Evolutionary conservation across 2,888 invertebrate genomes (phyloP), one percentile per base, ranked within the genome.

Genomic region (Ptychoptera contaminata): DNA sequence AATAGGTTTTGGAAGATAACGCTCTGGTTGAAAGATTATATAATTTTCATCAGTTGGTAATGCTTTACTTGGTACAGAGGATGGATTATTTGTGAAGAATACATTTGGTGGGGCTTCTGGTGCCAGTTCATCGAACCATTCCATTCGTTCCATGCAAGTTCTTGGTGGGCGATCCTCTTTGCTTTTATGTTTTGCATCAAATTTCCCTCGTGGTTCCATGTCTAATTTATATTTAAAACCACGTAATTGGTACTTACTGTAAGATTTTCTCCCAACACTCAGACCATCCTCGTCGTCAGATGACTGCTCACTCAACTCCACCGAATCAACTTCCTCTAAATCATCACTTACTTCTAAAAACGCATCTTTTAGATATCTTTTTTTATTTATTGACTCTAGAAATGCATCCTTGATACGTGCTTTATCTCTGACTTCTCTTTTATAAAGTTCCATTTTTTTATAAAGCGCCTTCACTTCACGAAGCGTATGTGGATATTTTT

Each of bases 191-290:
- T 51, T 53, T 15, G 54, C 55, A 42, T 58, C 55, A 6, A 55
- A 45, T 46, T 62, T 61, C 1, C 63, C 63, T 1, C 62, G 56
- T 15, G 62, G 40, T 2, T 58, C 57, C 0, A 56, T 51, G 16
- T 56, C 59, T 3, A 61, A 48, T 48, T 59, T 60, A 42, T 56
- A 63, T 23, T 60, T 62, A 39, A 60, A 62, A 3, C 64, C 63
- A 1, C 65, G 57, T n/a, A 65, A 47, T 41, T 55, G 55, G 39
- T 58, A 62, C 8, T 54, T 15, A 9, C 44, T 53, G 12, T 55
- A 55, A 1, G 53, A 55, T 2, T 50, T 49, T 34, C 58, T 56
- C 4, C 64, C 65, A 34, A 64, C 61, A 41, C 53, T 37, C 30
- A 62, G 48, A 6, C 54, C 54, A 46, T 61, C 62, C 45, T 61